Percentiles rank a stretch among this genome's conserved stretches.
phyloP scores from a whole-genome alignment of 2,113 vertebrate genomes.

The Grantiella picta region DNA sequence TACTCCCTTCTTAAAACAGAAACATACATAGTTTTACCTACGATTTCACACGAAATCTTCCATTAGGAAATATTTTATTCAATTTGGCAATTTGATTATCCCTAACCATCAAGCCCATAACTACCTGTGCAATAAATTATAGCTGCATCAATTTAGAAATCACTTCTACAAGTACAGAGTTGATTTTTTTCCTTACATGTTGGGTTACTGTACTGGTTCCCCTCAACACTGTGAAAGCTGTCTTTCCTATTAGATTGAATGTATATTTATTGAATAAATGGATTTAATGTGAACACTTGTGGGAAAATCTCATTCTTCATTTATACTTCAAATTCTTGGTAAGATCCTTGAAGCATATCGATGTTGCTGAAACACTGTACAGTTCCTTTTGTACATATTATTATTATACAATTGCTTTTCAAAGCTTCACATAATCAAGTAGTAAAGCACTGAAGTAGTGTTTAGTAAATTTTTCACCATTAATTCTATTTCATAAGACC shows the following conservation, averaged over 20 bases:
- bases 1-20: not conserved
- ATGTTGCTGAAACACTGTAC: not conserved
- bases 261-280: not conserved
- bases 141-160: not conserved
- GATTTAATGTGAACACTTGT: conserved; percentile 13
- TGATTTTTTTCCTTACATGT: not conserved
- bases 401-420: conserved; percentile 26
- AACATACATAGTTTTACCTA: not conserved
- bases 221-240: not conserved
- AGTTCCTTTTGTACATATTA: conserved; percentile 8
- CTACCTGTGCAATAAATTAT: not conserved
- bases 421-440: conserved; percentile 19
- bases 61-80: not conserved
- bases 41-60: not conserved
- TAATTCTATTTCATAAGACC: conserved; percentile 16
- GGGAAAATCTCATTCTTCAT: conserved; percentile 11
- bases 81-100: not conserved
- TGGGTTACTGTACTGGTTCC: not conserved
- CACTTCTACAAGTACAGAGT: not conserved
- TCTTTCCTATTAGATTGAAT: not conserved
- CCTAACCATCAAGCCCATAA: not conserved
- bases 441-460: not conserved
- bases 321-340: not conserved
- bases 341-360: conserved; percentile 18
- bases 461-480: conserved; percentile 40